phyloP scores from a whole-genome alignment of 1,140 invertebrate genomes.

The Aphis gossypii region DNA sequence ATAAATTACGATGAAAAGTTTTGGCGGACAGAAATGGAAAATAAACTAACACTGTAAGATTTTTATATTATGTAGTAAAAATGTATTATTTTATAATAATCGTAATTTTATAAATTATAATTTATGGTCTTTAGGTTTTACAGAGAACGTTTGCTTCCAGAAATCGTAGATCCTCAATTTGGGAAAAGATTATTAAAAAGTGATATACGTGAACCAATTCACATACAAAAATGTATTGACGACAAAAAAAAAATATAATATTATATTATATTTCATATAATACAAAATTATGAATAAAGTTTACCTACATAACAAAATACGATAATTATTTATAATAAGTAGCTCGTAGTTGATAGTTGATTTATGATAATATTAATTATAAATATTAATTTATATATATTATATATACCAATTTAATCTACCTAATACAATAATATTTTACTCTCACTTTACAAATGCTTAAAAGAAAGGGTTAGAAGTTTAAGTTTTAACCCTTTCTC shows the following conservation, averaged over 20 bases:
- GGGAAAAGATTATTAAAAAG: neutral
- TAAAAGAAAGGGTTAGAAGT: too few species aligned
- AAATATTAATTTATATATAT: too few species aligned
- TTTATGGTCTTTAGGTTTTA: neutral
- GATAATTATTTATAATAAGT: too few species aligned
- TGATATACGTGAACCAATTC: neutral
- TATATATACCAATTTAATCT: too few species aligned
- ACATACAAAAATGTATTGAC: neutral
- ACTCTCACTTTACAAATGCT: too few species aligned
- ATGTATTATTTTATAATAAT: neutral
- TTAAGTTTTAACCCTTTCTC: too few species aligned
- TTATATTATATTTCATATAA: too few species aligned
- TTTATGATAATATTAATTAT: too few species aligned
- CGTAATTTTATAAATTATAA: neutral
- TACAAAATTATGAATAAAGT: too few species aligned
- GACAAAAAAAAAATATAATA: neutral
- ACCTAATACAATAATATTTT: too few species aligned
- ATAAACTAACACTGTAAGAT: conserved; percentile 11
- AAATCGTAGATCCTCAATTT: neutral
- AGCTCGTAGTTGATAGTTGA: too few species aligned
- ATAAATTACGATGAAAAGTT: neutral
- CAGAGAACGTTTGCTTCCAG: neutral
- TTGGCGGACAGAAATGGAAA: conserved; percentile 16
- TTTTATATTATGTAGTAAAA: neutral
- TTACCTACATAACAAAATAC: too few species aligned